A percentile compares a stretch with the other conserved stretches of the same genome.
Evolutionary conservation across 2,888 invertebrate species (phyloP).

Genomic region (Aphidius colemani): DNA sequence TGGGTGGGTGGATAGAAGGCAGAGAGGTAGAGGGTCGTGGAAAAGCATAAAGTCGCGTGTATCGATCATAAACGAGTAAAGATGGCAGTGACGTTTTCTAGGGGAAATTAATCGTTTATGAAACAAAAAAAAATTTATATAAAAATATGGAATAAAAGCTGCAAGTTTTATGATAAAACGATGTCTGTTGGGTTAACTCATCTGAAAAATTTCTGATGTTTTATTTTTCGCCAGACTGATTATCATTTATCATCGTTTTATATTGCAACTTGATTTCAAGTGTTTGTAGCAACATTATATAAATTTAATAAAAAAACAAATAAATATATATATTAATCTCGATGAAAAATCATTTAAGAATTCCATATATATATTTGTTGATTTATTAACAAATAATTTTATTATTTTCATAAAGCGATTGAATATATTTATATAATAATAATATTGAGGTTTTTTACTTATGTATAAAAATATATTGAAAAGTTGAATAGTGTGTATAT

Average conservation of each 20-base stretch:
- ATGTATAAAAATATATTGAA: constrained; percentile 37
- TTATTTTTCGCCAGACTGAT: too few relatives aligned
- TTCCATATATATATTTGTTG: background rate
- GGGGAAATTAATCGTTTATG: constrained; percentile 48
- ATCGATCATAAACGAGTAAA: constrained; percentile 40
- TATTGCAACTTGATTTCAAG: too few relatives aligned
- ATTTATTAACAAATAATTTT: too few relatives aligned
- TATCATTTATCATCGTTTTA: constrained; percentile 3
- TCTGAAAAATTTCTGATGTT: background rate
- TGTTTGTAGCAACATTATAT: too few relatives aligned
- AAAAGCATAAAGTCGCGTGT: constrained; percentile 10
- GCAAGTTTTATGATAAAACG: constrained; percentile 28
- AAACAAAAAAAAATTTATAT: background rate
- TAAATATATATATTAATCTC: background rate
- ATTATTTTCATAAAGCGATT: background rate
- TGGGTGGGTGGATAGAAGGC: constrained; percentile 11
- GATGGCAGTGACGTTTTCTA: constrained; percentile 46
- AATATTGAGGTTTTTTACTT: background rate
- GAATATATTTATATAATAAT: constrained; percentile 6
- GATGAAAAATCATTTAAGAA: background rate
- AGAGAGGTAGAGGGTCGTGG: background rate
- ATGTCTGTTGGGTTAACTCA: constrained; percentile 16
- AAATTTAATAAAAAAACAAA: too few relatives aligned
- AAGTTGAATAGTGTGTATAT: constrained; percentile 43
- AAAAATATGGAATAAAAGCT: too few relatives aligned